These are phyloP conservation scores for Pipistrellus nathusii DNA, from an alignment of 2,797 vertebrate species.

Conservation along the genomic window DNA sequence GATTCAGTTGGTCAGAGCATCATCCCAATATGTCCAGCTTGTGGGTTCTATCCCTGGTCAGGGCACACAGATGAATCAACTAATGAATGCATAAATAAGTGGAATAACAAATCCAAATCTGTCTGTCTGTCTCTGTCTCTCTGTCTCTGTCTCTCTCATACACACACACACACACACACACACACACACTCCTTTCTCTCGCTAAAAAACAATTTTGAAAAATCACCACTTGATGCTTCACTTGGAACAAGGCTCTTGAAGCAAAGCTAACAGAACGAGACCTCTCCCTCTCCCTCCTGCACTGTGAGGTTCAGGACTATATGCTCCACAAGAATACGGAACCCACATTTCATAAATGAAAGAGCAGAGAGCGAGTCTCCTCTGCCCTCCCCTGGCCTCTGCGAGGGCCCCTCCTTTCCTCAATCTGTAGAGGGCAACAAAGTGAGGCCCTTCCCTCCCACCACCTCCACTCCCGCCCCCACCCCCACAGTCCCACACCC, in stretches of 20 bases:
- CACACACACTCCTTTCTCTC: neutral
- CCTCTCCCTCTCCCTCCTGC: neutral
- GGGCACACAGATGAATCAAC: neutral
- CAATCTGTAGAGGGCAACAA: neutral
- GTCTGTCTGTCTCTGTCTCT: neutral
- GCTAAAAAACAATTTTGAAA: neutral
- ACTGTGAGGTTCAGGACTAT: neutral
- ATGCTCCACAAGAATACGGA: neutral
- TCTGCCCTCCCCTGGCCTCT: neutral
- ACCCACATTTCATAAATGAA: neutral
- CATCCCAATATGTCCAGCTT: neutral
- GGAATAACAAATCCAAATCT: neutral
- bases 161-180: no score
- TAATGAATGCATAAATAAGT: neutral
- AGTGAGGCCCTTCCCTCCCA: neutral
- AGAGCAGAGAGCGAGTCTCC: neutral
- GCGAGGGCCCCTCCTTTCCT: neutral
- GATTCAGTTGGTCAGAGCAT: neutral
- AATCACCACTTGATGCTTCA: slow-evolving; percentile 22
- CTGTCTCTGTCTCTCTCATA: neutral
- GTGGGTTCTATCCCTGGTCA: neutral
- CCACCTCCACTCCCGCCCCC: neutral
- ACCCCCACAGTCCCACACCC: neutral
- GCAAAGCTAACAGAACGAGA: neutral
- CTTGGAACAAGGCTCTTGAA: neutral